A percentile compares a stretch with the other conserved stretches of the same genome.
phyloP scores from a whole-genome alignment of 23 tunicate genomes.

The Ascidia mentula region DNA sequence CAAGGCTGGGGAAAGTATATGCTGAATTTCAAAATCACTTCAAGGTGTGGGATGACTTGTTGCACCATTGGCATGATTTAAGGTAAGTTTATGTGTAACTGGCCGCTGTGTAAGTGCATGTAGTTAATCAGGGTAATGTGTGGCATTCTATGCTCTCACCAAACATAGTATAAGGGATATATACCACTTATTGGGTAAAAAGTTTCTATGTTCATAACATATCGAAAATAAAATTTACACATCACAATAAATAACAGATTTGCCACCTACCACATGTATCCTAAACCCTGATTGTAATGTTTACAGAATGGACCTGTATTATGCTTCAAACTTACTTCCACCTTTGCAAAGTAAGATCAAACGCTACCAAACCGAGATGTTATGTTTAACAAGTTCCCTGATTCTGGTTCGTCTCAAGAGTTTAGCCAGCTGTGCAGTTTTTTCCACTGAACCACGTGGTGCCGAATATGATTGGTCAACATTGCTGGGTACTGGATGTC shows the following conservation, averaged over 20 bases:
- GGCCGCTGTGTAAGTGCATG: too few species aligned
- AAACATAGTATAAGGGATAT: too few species aligned
- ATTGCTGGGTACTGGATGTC: constrained; percentile 32
- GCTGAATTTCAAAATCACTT: constrained; percentile 60
- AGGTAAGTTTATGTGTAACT: constrained; percentile 33
- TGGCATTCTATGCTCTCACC: too few species aligned
- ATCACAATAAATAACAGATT: not conserved
- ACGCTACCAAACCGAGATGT: constrained; percentile 34
- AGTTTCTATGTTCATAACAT: too few species aligned
- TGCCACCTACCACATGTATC: not conserved
- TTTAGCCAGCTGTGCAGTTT: constrained; percentile 32
- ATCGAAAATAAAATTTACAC: too few species aligned
- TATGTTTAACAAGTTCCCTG: constrained; percentile 24
- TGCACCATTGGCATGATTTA: constrained; percentile 31
- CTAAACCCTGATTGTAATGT: not conserved
- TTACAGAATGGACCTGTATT: not conserved
- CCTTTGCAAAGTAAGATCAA: constrained; percentile 15
- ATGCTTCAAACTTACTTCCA: constrained; percentile 11
- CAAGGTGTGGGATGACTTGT: constrained; percentile 68
- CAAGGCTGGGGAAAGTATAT: constrained; percentile 87
- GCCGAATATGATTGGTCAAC: constrained; percentile 35
- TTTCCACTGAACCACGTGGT: constrained; percentile 10
- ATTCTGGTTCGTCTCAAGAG: constrained; percentile 46
- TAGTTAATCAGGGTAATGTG: too few species aligned
- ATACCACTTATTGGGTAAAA: not conserved